Evolutionary conservation across 2,797 vertebrate genomes (phyloP).

Genomic region (Hybognathus amarus): DNA sequence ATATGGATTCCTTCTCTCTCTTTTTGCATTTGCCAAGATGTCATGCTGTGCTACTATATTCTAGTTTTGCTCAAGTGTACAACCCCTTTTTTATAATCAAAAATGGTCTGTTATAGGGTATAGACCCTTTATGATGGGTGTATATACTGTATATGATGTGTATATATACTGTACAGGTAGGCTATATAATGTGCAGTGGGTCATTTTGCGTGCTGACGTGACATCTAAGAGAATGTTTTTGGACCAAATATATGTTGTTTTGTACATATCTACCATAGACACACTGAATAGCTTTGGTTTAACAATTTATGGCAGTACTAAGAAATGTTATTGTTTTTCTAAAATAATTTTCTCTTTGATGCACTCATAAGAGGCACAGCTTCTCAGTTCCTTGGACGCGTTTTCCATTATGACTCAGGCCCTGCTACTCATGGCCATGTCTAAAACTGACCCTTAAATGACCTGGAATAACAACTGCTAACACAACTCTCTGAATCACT

Average conservation of each 20-base stretch:
- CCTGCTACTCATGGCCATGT: conserved; percentile 13
- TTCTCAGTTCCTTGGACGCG: not conserved
- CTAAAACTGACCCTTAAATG: conserved; percentile 43
- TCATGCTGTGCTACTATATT: conserved; percentile 3
- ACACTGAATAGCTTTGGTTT: not conserved
- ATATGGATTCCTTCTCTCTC: not conserved
- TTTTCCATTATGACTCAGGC: conserved; percentile 25
- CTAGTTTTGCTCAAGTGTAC: not conserved
- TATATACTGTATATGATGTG: too few relatives aligned
- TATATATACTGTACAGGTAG: too few relatives aligned
- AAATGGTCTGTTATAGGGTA: too few relatives aligned
- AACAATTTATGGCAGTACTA: not conserved
- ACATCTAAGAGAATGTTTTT: not conserved
- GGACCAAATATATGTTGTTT: not conserved
- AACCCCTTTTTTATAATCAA: too few relatives aligned
- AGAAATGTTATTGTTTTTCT: conserved; percentile 5
- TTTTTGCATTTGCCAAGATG: not conserved
- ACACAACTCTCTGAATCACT: conserved; percentile 29
- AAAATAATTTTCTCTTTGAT: not conserved
- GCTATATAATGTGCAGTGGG: too few relatives aligned
- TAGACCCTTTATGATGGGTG: too few relatives aligned
- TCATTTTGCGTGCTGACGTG: too few relatives aligned
- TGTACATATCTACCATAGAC: not conserved
- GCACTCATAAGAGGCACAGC: not conserved
- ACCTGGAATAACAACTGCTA: conserved; percentile 49